Evolutionary conservation across 64 coral and sea anemone species (phyloP).

Genomic region (Astreopora myriophthalma): DNA sequence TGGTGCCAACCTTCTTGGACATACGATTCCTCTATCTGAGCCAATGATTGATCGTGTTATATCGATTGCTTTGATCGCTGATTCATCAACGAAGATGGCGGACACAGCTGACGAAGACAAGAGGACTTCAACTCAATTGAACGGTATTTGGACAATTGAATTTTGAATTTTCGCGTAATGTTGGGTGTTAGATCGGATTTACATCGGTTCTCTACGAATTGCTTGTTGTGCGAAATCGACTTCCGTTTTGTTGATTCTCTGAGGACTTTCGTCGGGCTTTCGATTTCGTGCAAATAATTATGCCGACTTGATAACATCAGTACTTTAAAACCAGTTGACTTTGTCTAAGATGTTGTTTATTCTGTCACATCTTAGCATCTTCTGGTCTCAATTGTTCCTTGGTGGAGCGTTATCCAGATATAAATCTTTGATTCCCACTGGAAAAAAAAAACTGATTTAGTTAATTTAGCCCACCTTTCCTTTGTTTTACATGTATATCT

Average conservation of each 20-base stretch:
- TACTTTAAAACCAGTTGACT: neutral
- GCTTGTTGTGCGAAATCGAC: neutral
- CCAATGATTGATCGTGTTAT: neutral
- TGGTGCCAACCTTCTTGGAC: neutral
- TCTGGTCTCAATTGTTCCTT: no score
- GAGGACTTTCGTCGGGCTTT: neutral
- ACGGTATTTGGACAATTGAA: slow-evolving; percentile 3
- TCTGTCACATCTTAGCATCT: no score
- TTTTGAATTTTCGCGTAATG: neutral
- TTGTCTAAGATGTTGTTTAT: neutral
- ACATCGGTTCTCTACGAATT: neutral
- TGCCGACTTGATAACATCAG: neutral
- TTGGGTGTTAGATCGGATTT: neutral
- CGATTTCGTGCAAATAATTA: no score
- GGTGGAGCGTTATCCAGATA: no score
- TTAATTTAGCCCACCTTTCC: no score
- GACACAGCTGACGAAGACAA: slow-evolving; percentile 14
- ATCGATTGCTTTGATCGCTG: neutral
- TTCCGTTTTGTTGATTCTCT: neutral
- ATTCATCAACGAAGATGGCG: slow-evolving; percentile 59
- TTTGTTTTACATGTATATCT: no score
- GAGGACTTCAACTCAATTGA: neutral
- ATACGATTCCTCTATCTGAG: neutral
- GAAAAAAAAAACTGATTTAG: no score
- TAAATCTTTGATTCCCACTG: no score